Base-by-base conservation (phyloP, 2,797 vertebrate species). In the Podarcis lilfordi region DNA sequence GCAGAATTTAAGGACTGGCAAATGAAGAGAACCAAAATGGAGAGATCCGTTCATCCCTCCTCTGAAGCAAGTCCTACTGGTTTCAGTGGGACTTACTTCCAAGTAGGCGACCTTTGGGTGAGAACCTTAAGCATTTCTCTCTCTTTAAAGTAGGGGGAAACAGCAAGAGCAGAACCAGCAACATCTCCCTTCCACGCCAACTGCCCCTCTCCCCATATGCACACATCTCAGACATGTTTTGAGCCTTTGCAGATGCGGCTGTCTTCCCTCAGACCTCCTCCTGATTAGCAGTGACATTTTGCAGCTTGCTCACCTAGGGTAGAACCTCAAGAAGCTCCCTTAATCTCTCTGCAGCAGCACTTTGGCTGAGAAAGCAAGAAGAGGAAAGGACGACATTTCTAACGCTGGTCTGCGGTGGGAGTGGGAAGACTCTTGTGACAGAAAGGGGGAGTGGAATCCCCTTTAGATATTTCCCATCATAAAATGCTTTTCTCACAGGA, bases 401-500 rank as follows among this genome's bases (percentile, higher is more conserved):
- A 45, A 5, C 7, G 35, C 82, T 43, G 35, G 11, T 11, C 23
- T 45, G 5, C 40, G 15, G 27, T 32, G 64, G 76, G 66, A 61
- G 21, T 1, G 2, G 25, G 25, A 21, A 43, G 11, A 4, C n/a
- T 32, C 3, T 37, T 55, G 27, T 83, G 32, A 37, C 17, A 21
- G 43, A 74, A 40, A 37, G 5, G 55, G 29, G 15, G 66, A 3
- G 21, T 15, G 1, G 64, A 82, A 82, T 77, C 64, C 23, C 40
- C 32, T 83, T 68, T 68, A 69, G 59, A 68, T 77, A 45, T 72
- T 32, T 45, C 59, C 68, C 82, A 29, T 25, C 6, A 82, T 37
- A 72, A 77, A 80, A 74, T 25, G 21, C 37, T 64, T 80, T 72
- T 85, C 82, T 85, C 82, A 75, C 69, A 75, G 68, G n/a, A 80